Conservation (phyloP, 2,888 invertebrate genomes). For the Cacoxenus indagator region DNA sequence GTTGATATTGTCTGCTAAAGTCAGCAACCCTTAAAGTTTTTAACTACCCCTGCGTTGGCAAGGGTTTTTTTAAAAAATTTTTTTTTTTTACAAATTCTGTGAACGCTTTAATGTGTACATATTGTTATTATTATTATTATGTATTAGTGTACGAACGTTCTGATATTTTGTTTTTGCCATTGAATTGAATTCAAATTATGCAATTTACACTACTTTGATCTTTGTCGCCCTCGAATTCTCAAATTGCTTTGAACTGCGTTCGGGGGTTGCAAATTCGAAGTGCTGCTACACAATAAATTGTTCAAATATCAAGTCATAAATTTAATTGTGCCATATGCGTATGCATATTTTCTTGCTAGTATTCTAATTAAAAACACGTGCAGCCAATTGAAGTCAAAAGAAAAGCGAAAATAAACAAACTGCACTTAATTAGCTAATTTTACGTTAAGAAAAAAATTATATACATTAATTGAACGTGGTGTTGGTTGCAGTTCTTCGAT, state of each 20-base stretch:
- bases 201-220: neutral
- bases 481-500: neutral
- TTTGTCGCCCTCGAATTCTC: neutral
- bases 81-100: neutral
- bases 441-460: neutral
- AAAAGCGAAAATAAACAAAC: neutral
- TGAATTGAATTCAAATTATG: neutral
- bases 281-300: too few relatives aligned
- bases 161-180: too few relatives aligned
- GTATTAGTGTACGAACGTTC: too few relatives aligned
- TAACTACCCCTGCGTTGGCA: neutral
- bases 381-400: neutral
- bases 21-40: conserved; percentile 6
- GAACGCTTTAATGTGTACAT: neutral
- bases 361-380: neutral
- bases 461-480: neutral
- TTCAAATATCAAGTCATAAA: neutral
- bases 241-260: too few relatives aligned
- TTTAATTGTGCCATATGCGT: neutral
- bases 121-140: neutral
- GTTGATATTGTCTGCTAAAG: neutral
- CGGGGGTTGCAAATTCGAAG: too few relatives aligned
- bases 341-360: neutral
- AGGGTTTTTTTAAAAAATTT: neutral
- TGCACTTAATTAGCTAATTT: neutral